These are phyloP conservation scores for Todus mexicanus DNA, from an alignment of 2,797 vertebrate genomes.

Conservation along the genomic window DNA sequence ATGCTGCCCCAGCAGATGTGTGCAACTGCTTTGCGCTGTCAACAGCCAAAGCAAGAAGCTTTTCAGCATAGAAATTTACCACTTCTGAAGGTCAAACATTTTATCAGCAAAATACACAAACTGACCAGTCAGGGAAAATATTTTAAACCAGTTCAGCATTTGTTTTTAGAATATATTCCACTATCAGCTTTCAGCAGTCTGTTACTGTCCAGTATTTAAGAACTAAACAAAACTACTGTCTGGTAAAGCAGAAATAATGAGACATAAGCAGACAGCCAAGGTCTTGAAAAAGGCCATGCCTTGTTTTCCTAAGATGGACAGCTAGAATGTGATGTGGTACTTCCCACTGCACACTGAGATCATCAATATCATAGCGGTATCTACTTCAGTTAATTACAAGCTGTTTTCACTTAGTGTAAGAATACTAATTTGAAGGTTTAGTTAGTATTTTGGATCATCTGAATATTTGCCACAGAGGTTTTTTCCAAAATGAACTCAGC, in stretches of 20 bases:
- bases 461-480: not conserved
- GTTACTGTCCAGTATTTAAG: not conserved
- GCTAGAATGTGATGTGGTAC: not conserved
- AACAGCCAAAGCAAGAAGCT: not conserved
- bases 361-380: not conserved
- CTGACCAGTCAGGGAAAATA: not conserved
- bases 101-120: not conserved
- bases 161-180: conserved; percentile 7
- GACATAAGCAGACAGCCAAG: not conserved
- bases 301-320: not conserved
- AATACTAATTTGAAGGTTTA: not conserved
- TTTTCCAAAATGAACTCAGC: not conserved
- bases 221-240: not conserved
- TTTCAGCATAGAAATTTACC: not conserved
- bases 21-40: not conserved
- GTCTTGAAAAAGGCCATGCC: not conserved
- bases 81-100: not conserved
- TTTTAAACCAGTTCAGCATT: not conserved
- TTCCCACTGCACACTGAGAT: not conserved
- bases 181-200: not conserved
- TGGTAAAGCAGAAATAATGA: not conserved
- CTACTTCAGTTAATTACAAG: not conserved
- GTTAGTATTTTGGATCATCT: not conserved
- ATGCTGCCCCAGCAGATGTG: not conserved
- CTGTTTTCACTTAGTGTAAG: not conserved